Conservation (phyloP, 2,888 invertebrate genomes). For the Adelphocoris suturalis region DNA sequence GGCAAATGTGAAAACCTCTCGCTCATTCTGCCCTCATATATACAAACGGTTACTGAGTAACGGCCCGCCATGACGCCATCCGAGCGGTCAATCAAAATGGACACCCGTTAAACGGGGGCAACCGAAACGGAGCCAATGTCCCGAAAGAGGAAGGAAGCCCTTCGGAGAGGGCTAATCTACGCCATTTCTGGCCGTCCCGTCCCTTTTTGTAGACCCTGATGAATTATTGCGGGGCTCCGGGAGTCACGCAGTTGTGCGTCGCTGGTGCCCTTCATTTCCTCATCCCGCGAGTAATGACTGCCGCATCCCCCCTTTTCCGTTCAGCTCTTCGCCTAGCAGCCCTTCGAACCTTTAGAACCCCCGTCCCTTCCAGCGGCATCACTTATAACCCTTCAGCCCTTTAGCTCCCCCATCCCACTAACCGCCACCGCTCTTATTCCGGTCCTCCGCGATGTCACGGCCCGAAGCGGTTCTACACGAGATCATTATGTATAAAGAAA, state of each 20-base stretch:
- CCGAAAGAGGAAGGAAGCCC: slow-evolving; percentile 40
- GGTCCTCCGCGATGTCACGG: not conserved
- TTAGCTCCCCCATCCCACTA: not conserved
- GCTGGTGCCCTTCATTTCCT: slow-evolving; percentile 20
- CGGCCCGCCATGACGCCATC: not conserved
- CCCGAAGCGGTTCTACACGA: not conserved
- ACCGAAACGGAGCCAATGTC: slow-evolving; percentile 9
- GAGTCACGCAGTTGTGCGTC: slow-evolving; percentile 16
- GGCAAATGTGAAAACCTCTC: too few species aligned
- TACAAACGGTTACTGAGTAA: too few species aligned
- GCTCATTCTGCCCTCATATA: too few species aligned
- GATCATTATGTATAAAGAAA: not conserved
- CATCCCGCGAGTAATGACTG: slow-evolving; percentile 14
- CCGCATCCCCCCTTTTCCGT: not conserved
- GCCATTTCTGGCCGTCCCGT: not conserved
- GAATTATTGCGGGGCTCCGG: not conserved
- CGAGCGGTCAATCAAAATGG: not conserved
- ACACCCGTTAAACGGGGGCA: too few species aligned
- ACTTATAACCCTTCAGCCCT: too few species aligned
- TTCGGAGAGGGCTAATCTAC: not conserved
- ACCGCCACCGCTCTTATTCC: not conserved
- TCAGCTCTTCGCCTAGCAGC: too few species aligned
- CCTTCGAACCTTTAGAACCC: too few species aligned
- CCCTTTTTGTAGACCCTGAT: not conserved
- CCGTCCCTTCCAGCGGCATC: too few species aligned